Conservation (phyloP, 2,888 invertebrate species). For the Conomelus anceps region DNA sequence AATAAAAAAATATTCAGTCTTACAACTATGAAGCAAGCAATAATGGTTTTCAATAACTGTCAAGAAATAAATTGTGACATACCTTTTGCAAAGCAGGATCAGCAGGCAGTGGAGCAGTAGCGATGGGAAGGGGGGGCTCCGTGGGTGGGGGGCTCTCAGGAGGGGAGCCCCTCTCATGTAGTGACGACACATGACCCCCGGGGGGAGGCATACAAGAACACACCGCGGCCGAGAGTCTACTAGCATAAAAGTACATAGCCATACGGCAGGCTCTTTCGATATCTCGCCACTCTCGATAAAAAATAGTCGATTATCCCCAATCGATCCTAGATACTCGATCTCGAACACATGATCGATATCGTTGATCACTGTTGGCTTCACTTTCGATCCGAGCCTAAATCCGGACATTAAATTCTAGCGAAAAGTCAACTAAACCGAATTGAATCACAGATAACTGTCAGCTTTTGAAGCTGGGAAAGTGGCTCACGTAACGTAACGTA, state of each 20-base stretch:
- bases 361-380: background rate
- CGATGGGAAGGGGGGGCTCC: background rate
- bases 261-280: conserved; percentile 15
- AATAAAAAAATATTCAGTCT: too few relatives aligned
- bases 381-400: background rate
- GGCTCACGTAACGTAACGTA: background rate
- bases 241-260: conserved; percentile 26
- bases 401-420: background rate
- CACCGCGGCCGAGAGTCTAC: conserved; percentile 26
- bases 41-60: too few relatives aligned
- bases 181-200: background rate
- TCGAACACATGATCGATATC: background rate
- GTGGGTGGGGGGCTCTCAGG: background rate
- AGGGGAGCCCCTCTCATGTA: background rate
- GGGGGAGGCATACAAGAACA: conserved; percentile 21
- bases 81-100: background rate
- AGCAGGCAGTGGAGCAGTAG: background rate
- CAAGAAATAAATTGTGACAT: background rate
- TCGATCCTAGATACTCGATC: background rate
- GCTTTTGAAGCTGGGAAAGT: background rate
- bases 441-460: background rate
- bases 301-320: background rate
- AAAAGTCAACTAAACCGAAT: background rate
- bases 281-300: background rate
- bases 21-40: too few relatives aligned